Base-by-base conservation (phyloP, 2,888 invertebrate genomes). In the Leptinotarsa rubiginosa region DNA sequence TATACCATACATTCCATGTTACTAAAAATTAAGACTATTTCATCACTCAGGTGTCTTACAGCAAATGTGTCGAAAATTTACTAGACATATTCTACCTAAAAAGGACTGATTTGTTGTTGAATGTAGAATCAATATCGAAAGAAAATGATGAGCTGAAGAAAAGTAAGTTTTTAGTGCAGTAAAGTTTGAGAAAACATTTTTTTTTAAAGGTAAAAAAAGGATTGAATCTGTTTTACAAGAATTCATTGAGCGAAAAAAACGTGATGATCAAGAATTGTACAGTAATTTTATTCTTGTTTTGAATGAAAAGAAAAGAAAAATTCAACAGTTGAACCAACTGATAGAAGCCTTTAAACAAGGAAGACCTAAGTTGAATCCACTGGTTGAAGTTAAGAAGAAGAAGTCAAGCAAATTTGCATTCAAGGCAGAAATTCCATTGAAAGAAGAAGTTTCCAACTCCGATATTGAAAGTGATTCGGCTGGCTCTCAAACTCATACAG, bases 291-390 rank as follows among this genome's bases (percentile, higher is more conserved):
- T 85, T 41, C 76, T 83, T 68, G 64, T 86, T 49, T 76, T 87
- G 77, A 87, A 87, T 79, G 87, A 86, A 76, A 87, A 87, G 72
- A 87, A 87, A 76, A 81, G 79, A 31, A 79, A 84, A 62, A 87
- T 87, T 75, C 85, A 85, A 72, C 85, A 85, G 78, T 79, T 87
- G 62, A 85, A 81, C 71, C 85, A 87, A 77, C 77, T 84, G n/a
- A 75, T 87, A 71, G 80, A 85, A 70, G 84, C 83, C 47, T 82
- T 83, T 65, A 80, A 77, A 72, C 73, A 78, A 50, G 80, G 83
- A 20, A 80, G 81, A 69, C 75, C 82, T 3, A 74, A 78, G 31
- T 62, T 77, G 15, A 83, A 83, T 77, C 79, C 80, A 12, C 69
- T 76, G 16, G 70, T 78, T 16, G 72, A 73, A 56, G 22, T 71